Base-by-base conservation (phyloP, 2,888 invertebrate species). In the Lasioglossum calceatum region DNA sequence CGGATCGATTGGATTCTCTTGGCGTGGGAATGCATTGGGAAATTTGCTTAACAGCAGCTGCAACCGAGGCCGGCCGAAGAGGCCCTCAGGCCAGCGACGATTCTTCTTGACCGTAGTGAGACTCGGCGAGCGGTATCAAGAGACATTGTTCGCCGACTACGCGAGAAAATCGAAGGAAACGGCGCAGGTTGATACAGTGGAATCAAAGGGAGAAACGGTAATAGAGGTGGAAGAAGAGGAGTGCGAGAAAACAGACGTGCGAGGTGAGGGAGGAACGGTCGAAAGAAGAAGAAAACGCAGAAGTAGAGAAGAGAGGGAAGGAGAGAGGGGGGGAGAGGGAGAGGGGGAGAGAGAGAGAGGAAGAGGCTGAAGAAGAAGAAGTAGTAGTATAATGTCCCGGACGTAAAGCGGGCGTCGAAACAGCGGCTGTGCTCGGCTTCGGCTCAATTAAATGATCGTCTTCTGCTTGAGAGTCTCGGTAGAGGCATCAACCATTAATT, bases 401-500 rank as follows among this genome's bases (percentile, higher is more conserved):
- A 89, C 86, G 85, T 83, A 85, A 89, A 90, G 72, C 86, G 87
- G 84, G 85, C 86, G 87, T 87, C 86, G 85, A 90, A 90, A 86
- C 88, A 84, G 88, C 85, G 86, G 90, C 88, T 75, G 85, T 81
- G 90, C 90, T 78, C 86, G 82, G 89, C 91, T 92, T 90, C 89
- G 88, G 91, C 90, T 92, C 92, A 93, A 93, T 93, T 93, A 93
- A 93, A 93, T 90, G 92, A 92, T 93, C 90, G 92, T 93, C 91
- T 92, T 92, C 89, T 91, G 89, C 91, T 92, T 85, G 87, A 88
- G 88, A 88, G 89, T 85, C 89, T 86, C 87, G 87, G 88, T 82
- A 83, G 90, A 91, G 91, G 92, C 91, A 91, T 90, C 91, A 91
- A 92, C 92, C 94, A 94, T 94, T 93, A 94, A 94, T 94, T 94